Base-by-base conservation (phyloP, 2,888 invertebrate species). In the Drosophila seclusa region DNA sequence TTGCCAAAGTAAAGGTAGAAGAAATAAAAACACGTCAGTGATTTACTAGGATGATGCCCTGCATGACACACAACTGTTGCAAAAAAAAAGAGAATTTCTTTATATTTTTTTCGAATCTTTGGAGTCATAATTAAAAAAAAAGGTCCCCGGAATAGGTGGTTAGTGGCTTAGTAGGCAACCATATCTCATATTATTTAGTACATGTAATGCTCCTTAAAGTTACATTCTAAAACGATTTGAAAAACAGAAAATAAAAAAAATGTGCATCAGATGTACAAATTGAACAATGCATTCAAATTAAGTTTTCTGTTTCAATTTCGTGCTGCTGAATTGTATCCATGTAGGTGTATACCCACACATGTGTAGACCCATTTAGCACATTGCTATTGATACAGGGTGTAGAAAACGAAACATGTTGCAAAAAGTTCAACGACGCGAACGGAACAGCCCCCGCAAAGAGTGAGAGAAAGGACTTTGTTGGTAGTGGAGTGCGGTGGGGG, bases 351-450 rank as follows among this genome's bases (percentile, higher is more conserved):
- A 50, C 5, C 6, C 8, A 21, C 16, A 16, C 18, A 21, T 53
- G 2, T 54, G 18, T 21, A 45, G 7, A 45, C 45, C 45, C 45
- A 45, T 45, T 45, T 45, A 45, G 13, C 13, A 21, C 21, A 13
- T 45, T 21, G 45, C 45, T 21, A 45, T 45, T 45, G 21, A 4
- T 11, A 0, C 63, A 65, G 63, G 49, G 65, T 55, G 38, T 49
- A 4, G 13, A 32, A n/a, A 64, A 58, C 36, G 72, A 70, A 79
- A 73, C 78, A 76, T 73, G 85, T 85, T 67, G 80, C 86, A 86
- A 86, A 81, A 86, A 83, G 89, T 86, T 88, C 84, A 85, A 86
- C 89, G 89, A 85, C 89, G 78, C 79, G 54, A 79, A 77, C 68
- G 36, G 73, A 79, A 63, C 57, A 71, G 69, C 59, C 64, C 70